Conservation (phyloP, 1,140 invertebrate genomes). For the Neelides sp. region DNA sequence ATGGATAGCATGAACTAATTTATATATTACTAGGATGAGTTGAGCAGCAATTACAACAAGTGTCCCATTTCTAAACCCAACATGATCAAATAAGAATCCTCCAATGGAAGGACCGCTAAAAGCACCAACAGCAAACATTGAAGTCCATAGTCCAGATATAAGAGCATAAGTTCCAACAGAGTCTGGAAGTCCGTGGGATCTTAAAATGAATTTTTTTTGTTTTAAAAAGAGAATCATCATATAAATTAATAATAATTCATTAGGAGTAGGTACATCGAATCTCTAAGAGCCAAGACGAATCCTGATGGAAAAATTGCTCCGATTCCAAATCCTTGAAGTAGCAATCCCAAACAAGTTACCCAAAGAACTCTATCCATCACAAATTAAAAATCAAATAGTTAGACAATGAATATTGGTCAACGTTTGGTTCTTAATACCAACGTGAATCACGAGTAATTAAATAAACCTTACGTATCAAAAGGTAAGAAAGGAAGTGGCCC, state of each 20-base stretch:
- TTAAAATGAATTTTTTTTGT: slow-evolving; percentile 32
- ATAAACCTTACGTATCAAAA: slow-evolving; percentile 43
- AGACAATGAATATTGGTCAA: not conserved
- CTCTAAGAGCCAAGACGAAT: slow-evolving; percentile 61
- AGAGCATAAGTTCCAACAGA: slow-evolving; percentile 68
- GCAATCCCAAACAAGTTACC: slow-evolving; percentile 51
- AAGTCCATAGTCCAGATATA: slow-evolving; percentile 72
- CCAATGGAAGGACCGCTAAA: slow-evolving; percentile 67
- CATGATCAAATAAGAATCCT: slow-evolving; percentile 57
- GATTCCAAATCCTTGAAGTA: slow-evolving; percentile 63
- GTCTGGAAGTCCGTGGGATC: slow-evolving; percentile 58
- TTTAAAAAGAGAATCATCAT: not conserved
- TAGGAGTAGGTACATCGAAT: slow-evolving; percentile 48
- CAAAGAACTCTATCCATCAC: slow-evolving; percentile 36
- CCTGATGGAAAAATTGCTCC: slow-evolving; percentile 64
- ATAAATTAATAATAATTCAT: not conserved
- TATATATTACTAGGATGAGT: slow-evolving; percentile 49
- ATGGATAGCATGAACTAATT: no score
- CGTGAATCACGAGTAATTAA: no score
- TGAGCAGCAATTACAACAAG: slow-evolving; percentile 55
- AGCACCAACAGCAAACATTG: slow-evolving; percentile 66
- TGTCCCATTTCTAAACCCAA: slow-evolving; percentile 55
- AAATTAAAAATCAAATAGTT: not conserved
- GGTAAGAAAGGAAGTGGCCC: slow-evolving; percentile 61
- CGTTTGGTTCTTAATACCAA: no score